A percentile compares a stretch with the other conserved stretches of the same genome.
phyloP scores from a whole-genome alignment of 2,888 invertebrate species.

The Ormyrus pomaceus region DNA sequence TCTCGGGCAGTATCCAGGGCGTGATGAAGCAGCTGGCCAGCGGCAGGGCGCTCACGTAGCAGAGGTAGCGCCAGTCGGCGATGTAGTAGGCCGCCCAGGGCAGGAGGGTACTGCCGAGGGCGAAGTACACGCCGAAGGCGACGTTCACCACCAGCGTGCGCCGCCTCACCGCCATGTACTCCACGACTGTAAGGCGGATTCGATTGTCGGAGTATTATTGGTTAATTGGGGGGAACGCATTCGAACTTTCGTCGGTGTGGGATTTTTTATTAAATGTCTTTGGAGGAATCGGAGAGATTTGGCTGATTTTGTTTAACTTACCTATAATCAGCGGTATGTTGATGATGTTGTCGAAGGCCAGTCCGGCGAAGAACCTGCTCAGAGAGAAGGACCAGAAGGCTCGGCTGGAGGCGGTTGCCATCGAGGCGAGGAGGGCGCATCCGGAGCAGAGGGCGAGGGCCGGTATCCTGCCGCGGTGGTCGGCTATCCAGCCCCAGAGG shows the following conservation, averaged over 20 bases:
- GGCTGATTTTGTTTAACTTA: slow-evolving; percentile 56
- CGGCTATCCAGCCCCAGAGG: slow-evolving; percentile 77
- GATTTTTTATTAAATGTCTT: no score
- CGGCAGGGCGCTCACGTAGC: slow-evolving; percentile 75
- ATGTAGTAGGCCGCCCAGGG: slow-evolving; percentile 77
- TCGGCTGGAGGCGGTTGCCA: slow-evolving; percentile 75
- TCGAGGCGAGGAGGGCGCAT: slow-evolving; percentile 74
- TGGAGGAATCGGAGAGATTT: no score
- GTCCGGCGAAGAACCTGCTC: slow-evolving; percentile 77
- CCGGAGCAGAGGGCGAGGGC: slow-evolving; percentile 76
- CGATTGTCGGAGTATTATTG: no score
- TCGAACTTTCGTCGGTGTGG: no score
- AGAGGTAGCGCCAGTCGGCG: slow-evolving; percentile 76
- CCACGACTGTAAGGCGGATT: slow-evolving; percentile 75
- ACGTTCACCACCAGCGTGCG: slow-evolving; percentile 76
- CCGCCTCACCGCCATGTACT: slow-evolving; percentile 77
- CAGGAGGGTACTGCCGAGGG: slow-evolving; percentile 75
- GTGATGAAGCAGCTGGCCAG: slow-evolving; percentile 74
- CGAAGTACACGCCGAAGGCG: slow-evolving; percentile 77
- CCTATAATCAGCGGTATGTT: slow-evolving; percentile 78
- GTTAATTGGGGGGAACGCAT: no score
- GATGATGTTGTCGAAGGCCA: slow-evolving; percentile 78
- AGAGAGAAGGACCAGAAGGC: slow-evolving; percentile 76
- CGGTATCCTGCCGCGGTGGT: slow-evolving; percentile 77
- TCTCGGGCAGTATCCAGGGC: slow-evolving; percentile 77